Percentiles rank a stretch among this genome's conserved stretches.
These are phyloP conservation scores for Chrysotoxum bicinctum DNA, from an alignment of 2,888 invertebrate genomes.

Conservation along the genomic window DNA sequence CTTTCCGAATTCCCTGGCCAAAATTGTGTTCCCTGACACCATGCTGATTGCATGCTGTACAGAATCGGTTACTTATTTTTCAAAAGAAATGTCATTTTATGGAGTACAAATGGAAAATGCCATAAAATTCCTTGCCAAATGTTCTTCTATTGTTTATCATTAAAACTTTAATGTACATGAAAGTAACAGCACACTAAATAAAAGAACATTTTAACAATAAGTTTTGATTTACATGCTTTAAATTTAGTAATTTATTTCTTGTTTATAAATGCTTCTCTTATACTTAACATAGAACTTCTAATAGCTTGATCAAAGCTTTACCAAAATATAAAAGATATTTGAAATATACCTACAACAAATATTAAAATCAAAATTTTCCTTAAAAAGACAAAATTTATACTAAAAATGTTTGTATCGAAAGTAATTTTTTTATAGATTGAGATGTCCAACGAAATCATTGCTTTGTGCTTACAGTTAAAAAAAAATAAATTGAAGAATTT, in stretches of 20 bases:
- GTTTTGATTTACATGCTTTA: background rate
- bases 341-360: background rate
- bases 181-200: too few species aligned
- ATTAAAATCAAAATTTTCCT: background rate
- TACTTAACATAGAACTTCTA: background rate
- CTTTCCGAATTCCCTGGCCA: too few species aligned
- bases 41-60: too few species aligned
- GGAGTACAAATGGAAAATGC: too few species aligned
- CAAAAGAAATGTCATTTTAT: too few species aligned
- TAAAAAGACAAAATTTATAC: conserved; percentile 5
- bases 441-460: conserved; percentile 18
- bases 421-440: background rate
- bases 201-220: background rate
- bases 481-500: background rate
- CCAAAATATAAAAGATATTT: background rate
- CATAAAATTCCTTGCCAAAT: too few species aligned
- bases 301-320: background rate
- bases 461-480: conserved; percentile 55
- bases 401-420: background rate
- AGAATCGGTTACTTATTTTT: too few species aligned
- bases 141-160: too few species aligned
- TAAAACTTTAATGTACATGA: too few species aligned
- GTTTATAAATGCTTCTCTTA: background rate
- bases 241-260: background rate
- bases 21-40: too few species aligned